Base-by-base conservation (phyloP, 1,140 invertebrate genomes). In the Psilanteris sp. region DNA sequence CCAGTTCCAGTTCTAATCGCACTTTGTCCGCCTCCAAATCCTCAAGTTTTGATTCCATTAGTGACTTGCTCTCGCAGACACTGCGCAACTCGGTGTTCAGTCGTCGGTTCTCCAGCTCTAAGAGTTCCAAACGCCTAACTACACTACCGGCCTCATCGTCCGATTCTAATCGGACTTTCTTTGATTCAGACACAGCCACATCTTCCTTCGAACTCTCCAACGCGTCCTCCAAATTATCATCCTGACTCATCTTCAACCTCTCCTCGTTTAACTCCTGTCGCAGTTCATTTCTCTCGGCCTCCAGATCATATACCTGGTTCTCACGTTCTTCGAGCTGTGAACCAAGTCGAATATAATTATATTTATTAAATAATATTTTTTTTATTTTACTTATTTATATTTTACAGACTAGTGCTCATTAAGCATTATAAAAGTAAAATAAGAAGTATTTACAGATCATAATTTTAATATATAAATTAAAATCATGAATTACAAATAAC, bases 131-230 rank as follows among this genome's bases (percentile, higher is more conserved):
- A 11, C 77, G 70, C 9, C 78, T 67, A 1, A 75, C 36, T 0
- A 87, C 20, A 7, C 75, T 62, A 1, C 71, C 46, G 0, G 61
- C 18, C 36, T 83, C 57, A 5, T 59, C 64, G 8, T 75, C 78
- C 0, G 78, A 62, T 26, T 85, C 87, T 1, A 87, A 29, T 0
- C 86, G 76, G 1, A 88, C 87, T 48, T 89, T 88, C 16, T 88
- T 88, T 6, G 86, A 86, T 10, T 88, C 87, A 0, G 87, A 88
- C 0, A 84, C 86, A 3, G 83, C 88, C n/a, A 90, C 80, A 8
- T 91, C 85, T 22, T 90, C 89, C 36, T 91, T 83, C 48, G 90
- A 89, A 10, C 89, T 79, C 16, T 84, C 79, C 1, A 88, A 57
- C 0, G 64, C 41, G 4, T 82, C 77, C 2, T 73, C 81, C 8